Evolutionary conservation across 1,140 invertebrate genomes (phyloP).

Genomic region (Platorchestia sp.): DNA sequence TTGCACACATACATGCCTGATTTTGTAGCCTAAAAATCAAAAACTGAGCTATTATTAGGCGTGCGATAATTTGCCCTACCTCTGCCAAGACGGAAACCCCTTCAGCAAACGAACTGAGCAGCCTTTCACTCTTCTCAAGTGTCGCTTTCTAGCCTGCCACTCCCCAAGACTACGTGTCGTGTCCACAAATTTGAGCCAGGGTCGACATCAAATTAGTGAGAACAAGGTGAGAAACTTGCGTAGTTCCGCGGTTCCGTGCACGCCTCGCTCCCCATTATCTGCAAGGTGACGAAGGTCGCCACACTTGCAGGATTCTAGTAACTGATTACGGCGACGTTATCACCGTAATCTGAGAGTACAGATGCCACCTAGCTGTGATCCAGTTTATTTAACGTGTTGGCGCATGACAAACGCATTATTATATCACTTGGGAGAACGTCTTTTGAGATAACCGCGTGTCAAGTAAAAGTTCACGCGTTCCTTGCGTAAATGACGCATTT

Average conservation of each 20-base stretch:
- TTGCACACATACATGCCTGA: no score
- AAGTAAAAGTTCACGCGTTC: neutral
- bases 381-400: neutral
- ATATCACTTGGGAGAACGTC: neutral
- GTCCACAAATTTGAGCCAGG: no score
- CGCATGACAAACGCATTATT: neutral
- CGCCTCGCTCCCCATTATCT: neutral
- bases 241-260: neutral
- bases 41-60: no score
- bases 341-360: neutral
- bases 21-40: no score
- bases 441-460: neutral
- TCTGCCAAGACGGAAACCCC: no score
- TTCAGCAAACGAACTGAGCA: no score
- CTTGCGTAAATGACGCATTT: neutral
- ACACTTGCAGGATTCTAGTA: neutral
- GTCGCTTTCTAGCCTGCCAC: no score
- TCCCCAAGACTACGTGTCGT: no score
- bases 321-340: neutral
- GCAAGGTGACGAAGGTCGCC: neutral
- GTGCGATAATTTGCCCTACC: no score
- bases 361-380: neutral
- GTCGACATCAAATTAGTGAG: no score
- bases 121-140: no score
- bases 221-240: neutral